phyloP scores from a whole-genome alignment of 1,140 invertebrate genomes.

The Varroa destructor region DNA sequence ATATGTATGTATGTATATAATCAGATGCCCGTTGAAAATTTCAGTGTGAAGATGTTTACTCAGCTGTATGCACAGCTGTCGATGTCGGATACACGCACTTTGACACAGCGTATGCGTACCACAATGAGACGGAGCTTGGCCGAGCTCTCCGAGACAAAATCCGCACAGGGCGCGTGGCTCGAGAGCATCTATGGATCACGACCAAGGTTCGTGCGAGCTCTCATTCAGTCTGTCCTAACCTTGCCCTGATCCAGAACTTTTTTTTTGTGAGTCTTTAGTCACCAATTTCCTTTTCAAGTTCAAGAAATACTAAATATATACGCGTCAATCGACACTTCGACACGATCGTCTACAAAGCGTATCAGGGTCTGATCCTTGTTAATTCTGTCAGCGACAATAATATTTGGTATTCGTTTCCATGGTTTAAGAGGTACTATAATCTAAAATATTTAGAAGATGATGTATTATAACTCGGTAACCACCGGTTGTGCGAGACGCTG shows the following conservation, averaged over 20 bases:
- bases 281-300: too few species aligned
- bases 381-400: too few species aligned
- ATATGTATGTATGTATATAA: too few species aligned
- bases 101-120: constrained; percentile 66
- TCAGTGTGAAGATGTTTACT: constrained; percentile 17
- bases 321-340: too few species aligned
- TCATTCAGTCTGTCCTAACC: not conserved
- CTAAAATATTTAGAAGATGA: too few species aligned
- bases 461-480: too few species aligned
- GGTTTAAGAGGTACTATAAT: too few species aligned
- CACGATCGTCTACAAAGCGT: too few species aligned
- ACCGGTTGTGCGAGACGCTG: too few species aligned
- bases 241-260: not conserved
- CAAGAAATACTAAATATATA: not conserved
- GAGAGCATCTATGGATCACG: constrained; percentile 69
- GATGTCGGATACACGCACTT: constrained; percentile 72
- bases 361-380: too few species aligned
- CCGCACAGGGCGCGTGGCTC: constrained; percentile 52
- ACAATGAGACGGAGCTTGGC: constrained; percentile 73
- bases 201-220: constrained; percentile 41
- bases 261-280: not conserved
- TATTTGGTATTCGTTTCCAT: too few species aligned
- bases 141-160: constrained; percentile 57
- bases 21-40: not conserved
- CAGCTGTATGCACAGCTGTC: constrained; percentile 47